These are phyloP conservation scores for Xenentodon cancila DNA, from an alignment of 2,797 vertebrate species.

Conservation along the genomic window DNA sequence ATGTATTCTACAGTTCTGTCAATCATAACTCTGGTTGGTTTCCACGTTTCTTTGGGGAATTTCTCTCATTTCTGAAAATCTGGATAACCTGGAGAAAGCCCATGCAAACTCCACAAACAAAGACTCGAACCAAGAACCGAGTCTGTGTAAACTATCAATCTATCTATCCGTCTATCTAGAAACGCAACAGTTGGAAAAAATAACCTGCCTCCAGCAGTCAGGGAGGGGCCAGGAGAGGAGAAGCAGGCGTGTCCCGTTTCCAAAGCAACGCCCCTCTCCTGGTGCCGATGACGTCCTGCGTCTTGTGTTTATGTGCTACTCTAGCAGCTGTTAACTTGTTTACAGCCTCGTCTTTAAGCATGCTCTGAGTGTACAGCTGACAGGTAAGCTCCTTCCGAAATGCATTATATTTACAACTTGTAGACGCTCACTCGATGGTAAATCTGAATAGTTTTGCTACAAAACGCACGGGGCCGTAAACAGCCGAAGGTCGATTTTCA, in stretches of 20 bases:
- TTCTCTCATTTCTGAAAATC: too few species aligned
- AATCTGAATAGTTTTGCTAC: not conserved
- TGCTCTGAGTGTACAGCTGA: constrained; percentile 65
- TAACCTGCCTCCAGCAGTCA: too few species aligned
- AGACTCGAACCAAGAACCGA: too few species aligned
- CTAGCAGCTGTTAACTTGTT: constrained; percentile 56
- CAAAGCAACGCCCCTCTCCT: constrained; percentile 30
- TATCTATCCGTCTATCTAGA: too few species aligned
- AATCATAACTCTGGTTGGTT: too few species aligned
- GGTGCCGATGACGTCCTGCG: constrained; percentile 55
- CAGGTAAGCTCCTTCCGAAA: constrained; percentile 53
- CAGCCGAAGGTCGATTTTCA: constrained; percentile 62
- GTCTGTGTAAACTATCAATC: too few species aligned
- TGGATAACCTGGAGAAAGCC: too few species aligned
- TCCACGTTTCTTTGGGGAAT: too few species aligned
- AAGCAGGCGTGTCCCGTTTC: constrained; percentile 11
- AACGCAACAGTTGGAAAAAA: too few species aligned
- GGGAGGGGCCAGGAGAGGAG: not conserved
- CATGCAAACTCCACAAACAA: too few species aligned
- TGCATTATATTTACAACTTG: not conserved
- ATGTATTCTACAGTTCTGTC: too few species aligned
- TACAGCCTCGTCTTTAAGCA: constrained; percentile 55
- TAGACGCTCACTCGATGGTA: not conserved
- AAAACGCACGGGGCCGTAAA: constrained; percentile 32
- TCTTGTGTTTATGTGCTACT: constrained; percentile 62